These are phyloP conservation scores for Hoplodrina blanda DNA, from an alignment of 2,888 invertebrate species.

Conservation along the genomic window DNA sequence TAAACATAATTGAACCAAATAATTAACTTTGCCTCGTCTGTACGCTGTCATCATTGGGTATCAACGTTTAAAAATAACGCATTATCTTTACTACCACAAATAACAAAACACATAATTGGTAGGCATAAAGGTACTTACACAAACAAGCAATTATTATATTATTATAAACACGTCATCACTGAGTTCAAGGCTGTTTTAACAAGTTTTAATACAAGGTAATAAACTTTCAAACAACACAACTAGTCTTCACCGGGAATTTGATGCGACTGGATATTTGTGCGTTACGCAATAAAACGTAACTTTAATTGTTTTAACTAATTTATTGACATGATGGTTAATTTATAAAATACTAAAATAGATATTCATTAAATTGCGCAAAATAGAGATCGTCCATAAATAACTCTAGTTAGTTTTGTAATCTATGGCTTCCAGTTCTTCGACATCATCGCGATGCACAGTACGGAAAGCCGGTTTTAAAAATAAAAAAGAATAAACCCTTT, in stretches of 20 bases:
- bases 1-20: neutral
- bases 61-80: constrained; percentile 2
- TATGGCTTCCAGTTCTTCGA: neutral
- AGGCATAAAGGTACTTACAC: constrained; percentile 23
- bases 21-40: neutral
- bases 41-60: neutral
- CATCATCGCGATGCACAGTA: neutral
- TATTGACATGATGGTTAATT: neutral
- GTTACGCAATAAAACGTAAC: neutral
- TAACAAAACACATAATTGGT: neutral
- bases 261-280: constrained; percentile 13
- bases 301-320: neutral
- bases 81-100: neutral
- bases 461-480: constrained; percentile 20
- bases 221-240: neutral
- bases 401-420: neutral
- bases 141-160: constrained; percentile 11
- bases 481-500: constrained; percentile 8
- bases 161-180: constrained; percentile 28
- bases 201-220: neutral
- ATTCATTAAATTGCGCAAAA: neutral
- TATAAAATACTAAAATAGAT: neutral
- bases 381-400: neutral
- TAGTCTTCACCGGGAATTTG: neutral
- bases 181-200: constrained; percentile 4